These are phyloP conservation scores for Drosophila nigricruria DNA, from an alignment of 2,888 invertebrate species.

Conservation along the genomic window DNA sequence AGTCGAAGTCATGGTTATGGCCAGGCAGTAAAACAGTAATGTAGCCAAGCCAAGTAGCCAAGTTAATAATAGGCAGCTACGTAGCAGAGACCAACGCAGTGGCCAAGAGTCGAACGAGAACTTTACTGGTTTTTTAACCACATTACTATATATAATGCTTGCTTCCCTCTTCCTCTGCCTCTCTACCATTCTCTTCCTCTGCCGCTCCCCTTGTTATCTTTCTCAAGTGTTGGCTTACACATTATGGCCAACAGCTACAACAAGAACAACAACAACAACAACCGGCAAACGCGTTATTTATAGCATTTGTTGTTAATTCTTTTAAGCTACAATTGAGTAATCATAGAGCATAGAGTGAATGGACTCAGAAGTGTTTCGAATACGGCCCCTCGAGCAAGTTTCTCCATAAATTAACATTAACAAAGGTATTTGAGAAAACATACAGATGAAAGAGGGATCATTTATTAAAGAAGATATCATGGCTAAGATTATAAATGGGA, in stretches of 20 bases:
- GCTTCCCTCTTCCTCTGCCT: neutral
- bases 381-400: neutral
- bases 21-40: conserved; percentile 69
- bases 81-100: conserved; percentile 17
- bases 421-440: neutral
- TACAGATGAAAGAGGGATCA: neutral
- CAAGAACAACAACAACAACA: conserved; percentile 35
- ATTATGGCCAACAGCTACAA: conserved; percentile 43
- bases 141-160: conserved; percentile 11
- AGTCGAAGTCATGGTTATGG: conserved; percentile 83
- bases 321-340: conserved; percentile 75
- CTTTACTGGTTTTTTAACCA: conserved; percentile 61
- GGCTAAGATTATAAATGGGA: neutral
- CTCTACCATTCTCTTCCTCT: neutral
- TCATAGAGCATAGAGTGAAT: conserved; percentile 67
- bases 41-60: conserved; percentile 68
- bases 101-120: conserved; percentile 67
- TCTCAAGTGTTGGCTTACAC: conserved; percentile 67
- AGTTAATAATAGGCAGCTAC: conserved; percentile 74
- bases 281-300: conserved; percentile 71
- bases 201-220: conserved; percentile 1
- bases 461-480: conserved; percentile 1
- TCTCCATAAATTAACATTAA: neutral
- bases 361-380: conserved; percentile 60
- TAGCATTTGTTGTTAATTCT: conserved; percentile 73